Evolutionary conservation across 1,140 invertebrate genomes (phyloP), one percentile per base, ranked within the genome.

Genomic region (Forficula auricularia): DNA sequence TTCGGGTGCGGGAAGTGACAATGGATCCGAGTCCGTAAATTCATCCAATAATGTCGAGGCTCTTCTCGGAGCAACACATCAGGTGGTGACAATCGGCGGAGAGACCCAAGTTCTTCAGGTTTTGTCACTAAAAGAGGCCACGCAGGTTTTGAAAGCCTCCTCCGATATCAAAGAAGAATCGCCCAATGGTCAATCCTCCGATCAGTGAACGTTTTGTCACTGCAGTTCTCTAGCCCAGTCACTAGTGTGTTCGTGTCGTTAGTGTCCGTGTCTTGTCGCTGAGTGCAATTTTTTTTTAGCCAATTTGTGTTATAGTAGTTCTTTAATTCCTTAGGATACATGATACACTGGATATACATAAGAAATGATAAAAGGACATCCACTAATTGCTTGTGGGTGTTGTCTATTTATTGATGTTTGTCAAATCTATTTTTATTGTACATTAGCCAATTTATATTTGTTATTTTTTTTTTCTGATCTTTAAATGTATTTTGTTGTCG

Each of bases 61-160:
- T 10, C 4, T 27, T 6, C 10, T 34, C 57, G 70, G 44, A 19
- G 62, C 66, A 10, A 79, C 80, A 57, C 78, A 81, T 53, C 78
- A 80, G 48, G 80, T 83, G 66, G 53, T 53, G 15, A 79, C 82
- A 62, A 77, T 83, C 58, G 64, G 65, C 30, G 66, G 68, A 27
- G 77, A 79, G 51, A 73, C 77, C 33, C 80, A 83, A 60, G 78
- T 82, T 45, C 64, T 84, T 46, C 81, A 85, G 60, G 80, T 85
- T 45, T 71, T 85, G 50, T 82, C 79, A 39, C 64, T 83, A 30
- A 85, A 85, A 60, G 80, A 85, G 58, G 78, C 79, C 44, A 79
- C 79, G 39, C 16, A 13, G 8, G 77, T 77, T 35, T 79, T 82
- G 72, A 74, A 71, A 51, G 70, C 62, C 15, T 71, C 73, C 27